phyloP scores from a whole-genome alignment of 2,113 vertebrate genomes.

The Odocoileus virginianus region DNA sequence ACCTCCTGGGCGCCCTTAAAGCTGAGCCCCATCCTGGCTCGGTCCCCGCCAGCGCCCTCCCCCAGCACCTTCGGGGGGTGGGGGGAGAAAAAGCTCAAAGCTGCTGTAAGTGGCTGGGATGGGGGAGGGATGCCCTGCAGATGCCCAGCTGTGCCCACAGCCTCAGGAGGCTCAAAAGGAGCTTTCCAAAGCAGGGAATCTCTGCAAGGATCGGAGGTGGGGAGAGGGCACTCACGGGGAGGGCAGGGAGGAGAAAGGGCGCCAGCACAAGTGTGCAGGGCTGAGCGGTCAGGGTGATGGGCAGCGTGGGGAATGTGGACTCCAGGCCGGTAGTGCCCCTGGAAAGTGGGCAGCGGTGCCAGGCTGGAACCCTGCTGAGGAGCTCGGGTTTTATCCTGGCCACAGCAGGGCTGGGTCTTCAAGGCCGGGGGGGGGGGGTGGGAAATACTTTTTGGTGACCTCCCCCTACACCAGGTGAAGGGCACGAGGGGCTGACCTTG shows the following conservation, averaged over 20 bases:
- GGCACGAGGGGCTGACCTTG: background rate
- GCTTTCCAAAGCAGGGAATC: background rate
- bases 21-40: background rate
- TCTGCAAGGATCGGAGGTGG: background rate
- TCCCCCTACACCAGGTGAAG: background rate
- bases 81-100: background rate
- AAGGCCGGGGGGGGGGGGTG: rapidly evolving
- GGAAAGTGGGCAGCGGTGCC: background rate
- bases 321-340: too few species aligned
- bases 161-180: background rate
- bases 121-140: background rate
- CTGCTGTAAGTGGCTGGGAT: background rate
- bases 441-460: rapidly evolving
- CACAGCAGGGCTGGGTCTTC: rapidly evolving
- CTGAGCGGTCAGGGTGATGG: rapidly evolving
- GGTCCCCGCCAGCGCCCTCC: background rate
- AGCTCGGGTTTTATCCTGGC: background rate
- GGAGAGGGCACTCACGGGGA: background rate
- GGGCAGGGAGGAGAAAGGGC: background rate
- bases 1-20: background rate
- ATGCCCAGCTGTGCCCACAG: background rate
- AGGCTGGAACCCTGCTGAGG: background rate
- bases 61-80: background rate
- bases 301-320: background rate
- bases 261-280: too few species aligned